These are phyloP conservation scores for Chaetorhynchus papuensis DNA, from an alignment of 2,113 vertebrate species.

Conservation along the genomic window DNA sequence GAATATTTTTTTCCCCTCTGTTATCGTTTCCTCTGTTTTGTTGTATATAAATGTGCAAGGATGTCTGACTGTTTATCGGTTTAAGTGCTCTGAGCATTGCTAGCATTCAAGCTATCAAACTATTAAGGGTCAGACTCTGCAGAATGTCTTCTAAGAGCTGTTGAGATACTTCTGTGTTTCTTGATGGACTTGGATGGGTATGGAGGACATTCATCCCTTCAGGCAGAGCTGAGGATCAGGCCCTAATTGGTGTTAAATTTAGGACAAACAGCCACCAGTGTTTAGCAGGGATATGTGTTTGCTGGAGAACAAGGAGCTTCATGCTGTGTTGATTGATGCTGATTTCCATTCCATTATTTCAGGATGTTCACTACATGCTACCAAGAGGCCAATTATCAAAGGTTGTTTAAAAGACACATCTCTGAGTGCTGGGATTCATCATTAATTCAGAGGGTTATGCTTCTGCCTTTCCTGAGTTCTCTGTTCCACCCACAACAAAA, in stretches of 20 bases:
- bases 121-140: background rate
- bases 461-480: background rate
- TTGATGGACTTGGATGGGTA: background rate
- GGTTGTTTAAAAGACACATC: constrained; percentile 59
- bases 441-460: constrained; percentile 32
- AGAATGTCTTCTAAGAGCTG: background rate
- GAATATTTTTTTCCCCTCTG: background rate
- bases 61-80: background rate
- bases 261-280: constrained; percentile 25
- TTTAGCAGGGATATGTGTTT: constrained; percentile 26
- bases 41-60: background rate
- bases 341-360: constrained; percentile 57
- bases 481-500: background rate
- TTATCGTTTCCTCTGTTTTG: background rate
- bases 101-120: background rate
- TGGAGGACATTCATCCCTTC: constrained; percentile 31
- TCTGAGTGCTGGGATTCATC: constrained; percentile 27
- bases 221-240: constrained; percentile 34
- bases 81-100: background rate
- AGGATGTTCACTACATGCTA: constrained; percentile 26
- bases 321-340: constrained; percentile 62
- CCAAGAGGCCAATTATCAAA: constrained; percentile 52
- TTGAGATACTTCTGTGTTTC: background rate
- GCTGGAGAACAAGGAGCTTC: constrained; percentile 6
- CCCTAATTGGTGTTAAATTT: constrained; percentile 55